Evolutionary conservation across 2,797 vertebrate genomes (phyloP).

Genomic region (Tamandua tetradactyla): DNA sequence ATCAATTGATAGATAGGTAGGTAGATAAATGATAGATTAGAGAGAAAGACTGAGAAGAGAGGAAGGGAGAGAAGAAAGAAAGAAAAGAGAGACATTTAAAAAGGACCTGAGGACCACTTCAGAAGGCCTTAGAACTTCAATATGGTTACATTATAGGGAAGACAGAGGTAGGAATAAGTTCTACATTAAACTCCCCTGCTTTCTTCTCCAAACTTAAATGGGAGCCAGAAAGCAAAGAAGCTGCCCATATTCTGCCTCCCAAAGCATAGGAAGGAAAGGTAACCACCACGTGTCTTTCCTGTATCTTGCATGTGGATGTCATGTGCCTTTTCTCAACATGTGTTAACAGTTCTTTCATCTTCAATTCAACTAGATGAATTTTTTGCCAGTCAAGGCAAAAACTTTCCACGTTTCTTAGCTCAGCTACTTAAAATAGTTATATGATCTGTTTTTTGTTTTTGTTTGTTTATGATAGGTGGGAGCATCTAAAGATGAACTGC

Average conservation of each 20-base stretch:
- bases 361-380: not conserved
- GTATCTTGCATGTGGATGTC: rapidly evolving
- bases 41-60: too few species aligned
- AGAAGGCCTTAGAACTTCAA: too few species aligned
- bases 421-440: not conserved
- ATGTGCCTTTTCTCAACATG: not conserved
- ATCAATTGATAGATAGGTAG: not conserved
- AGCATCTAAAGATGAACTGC: not conserved
- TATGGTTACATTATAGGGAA: not conserved
- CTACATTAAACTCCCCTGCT: not conserved
- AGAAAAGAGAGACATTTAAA: too few species aligned
- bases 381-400: too few species aligned
- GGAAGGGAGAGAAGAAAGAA: too few species aligned
- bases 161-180: not conserved
- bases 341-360: not conserved
- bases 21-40: too few species aligned
- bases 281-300: rapidly evolving
- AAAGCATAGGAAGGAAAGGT: too few species aligned
- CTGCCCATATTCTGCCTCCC: not conserved
- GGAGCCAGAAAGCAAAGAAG: not conserved
- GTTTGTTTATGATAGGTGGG: not conserved
- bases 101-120: too few species aligned
- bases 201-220: not conserved
- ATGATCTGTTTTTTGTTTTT: not conserved
- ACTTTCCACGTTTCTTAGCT: not conserved